A percentile compares a stretch with the other conserved stretches of the same genome.
phyloP scores from a whole-genome alignment of 2,888 invertebrate species.

The Cenopis cana region DNA sequence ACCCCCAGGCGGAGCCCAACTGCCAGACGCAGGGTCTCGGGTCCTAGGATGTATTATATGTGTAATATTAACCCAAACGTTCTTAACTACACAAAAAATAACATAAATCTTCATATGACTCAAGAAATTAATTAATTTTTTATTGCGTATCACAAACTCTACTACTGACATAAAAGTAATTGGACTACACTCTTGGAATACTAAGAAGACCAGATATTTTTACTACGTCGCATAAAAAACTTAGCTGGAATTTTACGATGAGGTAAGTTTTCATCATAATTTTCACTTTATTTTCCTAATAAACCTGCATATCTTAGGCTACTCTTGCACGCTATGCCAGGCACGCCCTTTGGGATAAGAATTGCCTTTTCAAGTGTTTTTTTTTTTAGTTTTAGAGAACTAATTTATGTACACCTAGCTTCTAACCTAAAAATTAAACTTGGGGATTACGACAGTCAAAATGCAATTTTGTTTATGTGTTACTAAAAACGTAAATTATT shows the following conservation, averaged over 20 bases:
- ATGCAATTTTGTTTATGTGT: not conserved
- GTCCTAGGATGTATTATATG: too few relatives aligned
- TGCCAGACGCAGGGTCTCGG: too few relatives aligned
- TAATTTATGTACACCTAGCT: not conserved
- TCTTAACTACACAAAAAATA: too few relatives aligned
- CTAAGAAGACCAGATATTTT: constrained; percentile 17
- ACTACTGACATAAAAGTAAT: constrained; percentile 1
- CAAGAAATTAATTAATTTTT: not conserved
- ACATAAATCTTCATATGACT: not conserved
- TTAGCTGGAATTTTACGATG: constrained; percentile 8
- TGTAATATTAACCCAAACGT: too few relatives aligned
- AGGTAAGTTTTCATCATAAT: constrained; percentile 18
- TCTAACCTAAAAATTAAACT: not conserved
- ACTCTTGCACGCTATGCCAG: constrained; percentile 4
- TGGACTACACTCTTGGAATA: constrained; percentile 1
- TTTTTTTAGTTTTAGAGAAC: not conserved
- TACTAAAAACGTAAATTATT: too few relatives aligned
- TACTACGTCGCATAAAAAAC: not conserved
- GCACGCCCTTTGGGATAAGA: constrained; percentile 17
- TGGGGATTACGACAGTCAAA: not conserved
- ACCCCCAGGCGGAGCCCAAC: too few relatives aligned
- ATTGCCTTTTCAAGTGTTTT: not conserved
- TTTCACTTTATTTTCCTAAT: constrained; percentile 23
- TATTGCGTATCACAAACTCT: not conserved
- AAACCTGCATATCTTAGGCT: constrained; percentile 23